Base-by-base conservation (phyloP, 2,113 vertebrate species). In the Tragelaphus imberbis region DNA sequence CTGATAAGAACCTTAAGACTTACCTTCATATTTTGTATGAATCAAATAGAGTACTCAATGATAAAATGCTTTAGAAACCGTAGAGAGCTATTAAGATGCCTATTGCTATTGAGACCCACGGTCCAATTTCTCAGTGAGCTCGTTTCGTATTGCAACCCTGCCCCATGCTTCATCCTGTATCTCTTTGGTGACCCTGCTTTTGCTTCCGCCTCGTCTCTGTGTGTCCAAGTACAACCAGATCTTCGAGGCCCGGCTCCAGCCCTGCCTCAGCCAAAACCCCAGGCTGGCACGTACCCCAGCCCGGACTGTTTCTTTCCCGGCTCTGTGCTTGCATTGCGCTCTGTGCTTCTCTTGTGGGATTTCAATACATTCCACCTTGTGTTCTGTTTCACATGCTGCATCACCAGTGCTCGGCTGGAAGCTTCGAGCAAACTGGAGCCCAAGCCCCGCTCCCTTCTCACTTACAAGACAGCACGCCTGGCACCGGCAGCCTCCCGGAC, bases 61-160 rank as follows among this genome's bases (percentile, higher is more conserved):
- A 12, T 9, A 55, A 61, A 90, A 56, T 14, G 6, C 47, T 82
- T 68, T 71, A 15, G 81, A 40, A 75, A 27, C 17, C 0, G 1
- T 40, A 14, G 2, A 27, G 87, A 33, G 63, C 40, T 27, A 1
- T 1, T 51, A 27, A n/a, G 2, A 17, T 16, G 16, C 23, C 59
- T 19, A 21, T n/a, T 30, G 55, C 17, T 44, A 1, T 11, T 13
- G n/a, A 53, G 40, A 75, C 44, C 47, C 25, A 5, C 0, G 1
- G 49, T 53, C 30, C 2, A 1, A 14, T 36, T 86, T 93, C n/a
- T 23, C 17, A 0, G 51, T 12, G 10, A 56, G 53, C 4, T 11
- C 6, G 44, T 28, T 25, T 14, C 17, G 10, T 7, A 4, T 2
- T 17, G 19, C n/a, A n/a, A 0, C 40, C 90, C 33, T 44, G 17